These are phyloP conservation scores for Fulica atra DNA, from an alignment of 2,113 vertebrate species.

Conservation along the genomic window DNA sequence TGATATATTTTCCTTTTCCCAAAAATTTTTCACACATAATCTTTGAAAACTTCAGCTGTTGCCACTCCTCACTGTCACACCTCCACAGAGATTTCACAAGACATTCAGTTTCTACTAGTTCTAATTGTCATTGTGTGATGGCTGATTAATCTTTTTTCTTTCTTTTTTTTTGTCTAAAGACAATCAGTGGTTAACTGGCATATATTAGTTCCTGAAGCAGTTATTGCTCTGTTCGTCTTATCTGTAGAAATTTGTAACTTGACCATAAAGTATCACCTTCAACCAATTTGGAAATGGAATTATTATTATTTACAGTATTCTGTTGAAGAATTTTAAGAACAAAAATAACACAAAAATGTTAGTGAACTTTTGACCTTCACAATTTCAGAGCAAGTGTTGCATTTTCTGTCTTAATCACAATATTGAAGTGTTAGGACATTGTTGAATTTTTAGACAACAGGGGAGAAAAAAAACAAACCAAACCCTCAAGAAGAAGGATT, in stretches of 20 bases:
- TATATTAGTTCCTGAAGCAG: background rate
- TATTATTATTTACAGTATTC: background rate
- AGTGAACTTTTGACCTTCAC: background rate
- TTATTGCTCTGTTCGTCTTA: background rate
- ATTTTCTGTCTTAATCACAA: background rate
- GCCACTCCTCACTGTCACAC: background rate
- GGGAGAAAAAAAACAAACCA: no score
- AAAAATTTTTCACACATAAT: background rate
- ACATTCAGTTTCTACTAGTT: background rate
- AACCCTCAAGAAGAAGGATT: background rate
- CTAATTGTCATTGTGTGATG: slow-evolving; percentile 6
- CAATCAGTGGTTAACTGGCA: background rate
- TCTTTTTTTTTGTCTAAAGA: slow-evolving; percentile 3
- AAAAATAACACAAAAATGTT: background rate
- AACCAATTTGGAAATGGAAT: background rate
- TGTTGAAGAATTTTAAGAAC: background rate
- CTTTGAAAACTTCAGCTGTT: slow-evolving; percentile 18
- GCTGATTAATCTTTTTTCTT: slow-evolving; percentile 28
- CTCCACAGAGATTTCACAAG: background rate
- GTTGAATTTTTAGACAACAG: background rate
- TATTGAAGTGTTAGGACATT: background rate
- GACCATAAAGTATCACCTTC: background rate
- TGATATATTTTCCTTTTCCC: background rate
- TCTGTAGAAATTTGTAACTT: slow-evolving; percentile 9
- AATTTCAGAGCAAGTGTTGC: background rate